Conservation (phyloP, 2,888 invertebrate species). For the Agrotis exclamationis region DNA sequence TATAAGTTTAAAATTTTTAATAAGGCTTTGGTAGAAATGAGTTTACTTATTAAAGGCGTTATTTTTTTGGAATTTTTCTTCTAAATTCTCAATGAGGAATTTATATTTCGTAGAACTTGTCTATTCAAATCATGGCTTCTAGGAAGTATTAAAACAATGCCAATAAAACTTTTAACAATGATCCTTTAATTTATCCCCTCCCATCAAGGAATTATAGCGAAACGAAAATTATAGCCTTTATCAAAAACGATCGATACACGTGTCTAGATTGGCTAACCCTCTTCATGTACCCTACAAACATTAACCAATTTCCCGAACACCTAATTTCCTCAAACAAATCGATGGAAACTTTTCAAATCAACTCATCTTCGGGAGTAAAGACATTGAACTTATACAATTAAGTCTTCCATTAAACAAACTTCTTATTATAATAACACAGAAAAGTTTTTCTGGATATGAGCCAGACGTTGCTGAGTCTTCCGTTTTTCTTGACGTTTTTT, state of each 20-base stretch:
- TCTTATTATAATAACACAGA: conserved; percentile 36
- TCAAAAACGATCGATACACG: neutral
- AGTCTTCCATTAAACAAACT: conserved; percentile 35
- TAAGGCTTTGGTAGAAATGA: too few relatives aligned
- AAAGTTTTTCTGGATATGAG: conserved; percentile 48
- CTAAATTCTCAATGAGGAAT: too few relatives aligned
- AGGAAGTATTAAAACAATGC: too few relatives aligned
- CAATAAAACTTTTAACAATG: too few relatives aligned
- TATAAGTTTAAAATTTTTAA: too few relatives aligned
- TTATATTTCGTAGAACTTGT: too few relatives aligned
- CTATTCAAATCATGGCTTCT: too few relatives aligned
- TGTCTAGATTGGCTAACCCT: neutral
- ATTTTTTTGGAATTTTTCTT: too few relatives aligned
- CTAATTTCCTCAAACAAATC: conserved; percentile 25
- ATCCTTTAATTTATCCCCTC: too few relatives aligned
- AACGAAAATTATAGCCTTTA: neutral
- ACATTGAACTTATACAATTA: conserved; percentile 51
- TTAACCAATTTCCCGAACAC: neutral
- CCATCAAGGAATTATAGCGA: too few relatives aligned
- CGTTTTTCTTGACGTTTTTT: conserved; percentile 27
- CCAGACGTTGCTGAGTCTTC: conserved; percentile 34
- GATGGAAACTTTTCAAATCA: conserved; percentile 43
- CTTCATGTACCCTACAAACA: neutral
- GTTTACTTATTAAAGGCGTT: too few relatives aligned
- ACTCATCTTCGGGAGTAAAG: conserved; percentile 15